These are phyloP conservation scores for Antheraea pernyi DNA, from an alignment of 1,140 invertebrate species.

Conservation along the genomic window DNA sequence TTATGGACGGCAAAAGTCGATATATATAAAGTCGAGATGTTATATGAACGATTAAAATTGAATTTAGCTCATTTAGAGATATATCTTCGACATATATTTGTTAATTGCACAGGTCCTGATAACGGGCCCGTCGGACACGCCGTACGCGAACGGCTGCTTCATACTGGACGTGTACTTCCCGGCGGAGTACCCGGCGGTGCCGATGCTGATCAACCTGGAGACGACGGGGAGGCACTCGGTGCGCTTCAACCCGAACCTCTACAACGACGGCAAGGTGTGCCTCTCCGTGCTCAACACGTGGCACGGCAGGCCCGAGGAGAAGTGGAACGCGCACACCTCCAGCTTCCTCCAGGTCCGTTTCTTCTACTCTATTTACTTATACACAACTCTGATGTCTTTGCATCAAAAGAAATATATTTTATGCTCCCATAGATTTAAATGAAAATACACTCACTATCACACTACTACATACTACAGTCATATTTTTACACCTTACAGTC, in stretches of 20 bases:
- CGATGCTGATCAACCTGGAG: conserved; percentile 94
- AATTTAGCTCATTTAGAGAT: too few species aligned
- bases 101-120: conserved; percentile 87
- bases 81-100: background rate
- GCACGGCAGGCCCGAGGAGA: conserved; percentile 98
- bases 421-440: too few species aligned
- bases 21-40: too few species aligned
- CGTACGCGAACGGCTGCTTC: conserved; percentile 94
- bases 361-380: too few species aligned
- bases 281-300: conserved; percentile 97
- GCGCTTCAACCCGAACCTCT: conserved; percentile 98
- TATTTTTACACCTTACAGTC: too few species aligned
- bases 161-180: conserved; percentile 96
- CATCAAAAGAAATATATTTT: too few species aligned
- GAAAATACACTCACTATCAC: too few species aligned
- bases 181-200: conserved; percentile 90
- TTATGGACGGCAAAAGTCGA: too few species aligned
- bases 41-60: too few species aligned
- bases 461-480: too few species aligned
- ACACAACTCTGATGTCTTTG: too few species aligned
- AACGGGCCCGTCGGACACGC: conserved; percentile 93
- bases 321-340: conserved; percentile 98
- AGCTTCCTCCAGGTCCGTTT: conserved; percentile 92
- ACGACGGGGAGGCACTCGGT: conserved; percentile 96
- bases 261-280: conserved; percentile 98